Base-by-base conservation (phyloP, 1,140 invertebrate genomes). In the Epicauta chinensis region DNA sequence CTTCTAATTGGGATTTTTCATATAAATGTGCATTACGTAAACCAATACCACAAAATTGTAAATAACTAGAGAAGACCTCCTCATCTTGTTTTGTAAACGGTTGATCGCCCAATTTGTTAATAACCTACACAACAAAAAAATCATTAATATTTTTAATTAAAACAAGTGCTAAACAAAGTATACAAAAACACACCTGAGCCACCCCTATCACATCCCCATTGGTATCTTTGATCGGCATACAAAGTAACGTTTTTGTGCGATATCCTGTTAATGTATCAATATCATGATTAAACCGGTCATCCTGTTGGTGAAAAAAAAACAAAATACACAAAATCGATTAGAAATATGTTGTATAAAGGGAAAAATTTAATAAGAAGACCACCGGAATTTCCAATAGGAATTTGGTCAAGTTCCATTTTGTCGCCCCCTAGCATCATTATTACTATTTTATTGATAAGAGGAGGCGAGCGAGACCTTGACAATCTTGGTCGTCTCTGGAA, bases 11-110 rank as follows among this genome's bases (percentile, higher is more conserved):
- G 55, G 91, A 95, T 63, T 91, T 83, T 72, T 97, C 91, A 71
- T 94, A 97, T 3, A 96, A 77, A 70, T 95, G 91, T 14, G 94
- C 93, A 72, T 97, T 97, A 42, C 91, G 81, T 30, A 96, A 73
- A 2, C 93, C 93, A 60, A 97, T 97, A 37, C 93, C 93, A 73
- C 93, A 97, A 73, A 97, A 97, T 67, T 96, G 92, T 17, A 97
- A 79, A 71, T 96, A 97, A 37, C 89, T 86, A 1, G 86, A 78
- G 73, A 97, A 97, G 31, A 97, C 83, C 72, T 93, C 86, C 72
- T 96, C 90, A 71, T 97, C 93, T 65, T 86, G 85, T 51, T 79
- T 70, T 13, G 87, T 92, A 73, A 96, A 82, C 63, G 82, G 79
- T 53, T 79, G 77, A 62, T 88, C 86, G 62, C 83, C 83, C 59